A percentile compares a stretch with the other conserved stretches of the same genome.
Evolutionary conservation across 2,797 vertebrate genomes (phyloP).

Genomic region (Gymnopithys bicolor): DNA sequence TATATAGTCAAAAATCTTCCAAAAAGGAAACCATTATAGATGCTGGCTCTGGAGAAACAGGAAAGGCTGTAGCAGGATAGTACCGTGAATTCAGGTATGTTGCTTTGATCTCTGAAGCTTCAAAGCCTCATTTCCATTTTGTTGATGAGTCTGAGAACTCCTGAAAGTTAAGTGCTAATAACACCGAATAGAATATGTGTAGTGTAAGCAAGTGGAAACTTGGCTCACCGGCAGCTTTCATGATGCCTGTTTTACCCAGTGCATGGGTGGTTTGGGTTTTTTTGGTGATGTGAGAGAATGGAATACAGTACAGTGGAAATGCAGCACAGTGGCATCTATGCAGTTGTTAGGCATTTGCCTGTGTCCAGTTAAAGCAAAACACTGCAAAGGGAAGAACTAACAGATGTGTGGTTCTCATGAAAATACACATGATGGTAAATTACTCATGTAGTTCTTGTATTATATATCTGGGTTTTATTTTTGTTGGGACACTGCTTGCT

Average conservation of each 20-base stretch:
- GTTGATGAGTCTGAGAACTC: slow-evolving; percentile 33
- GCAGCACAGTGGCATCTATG: neutral
- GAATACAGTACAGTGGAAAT: neutral
- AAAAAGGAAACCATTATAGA: neutral
- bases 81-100: slow-evolving; percentile 10
- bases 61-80: slow-evolving; percentile 28
- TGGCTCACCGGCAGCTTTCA: neutral
- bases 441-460: neutral
- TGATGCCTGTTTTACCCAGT: neutral
- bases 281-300: neutral
- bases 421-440: neutral
- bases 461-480: neutral
- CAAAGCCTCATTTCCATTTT: slow-evolving; percentile 62
- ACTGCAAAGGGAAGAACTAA: neutral
- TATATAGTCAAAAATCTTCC: neutral
- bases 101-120: slow-evolving; percentile 49
- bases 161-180: neutral
- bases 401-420: neutral
- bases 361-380: neutral
- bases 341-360: neutral
- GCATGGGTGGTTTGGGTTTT: neutral
- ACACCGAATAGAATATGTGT: neutral
- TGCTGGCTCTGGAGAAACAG: neutral
- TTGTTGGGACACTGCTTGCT: neutral
- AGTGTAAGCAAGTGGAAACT: slow-evolving; percentile 12